These are phyloP conservation scores for Harpagus bidentatus DNA, from an alignment of 2,113 vertebrate genomes.

Conservation along the genomic window DNA sequence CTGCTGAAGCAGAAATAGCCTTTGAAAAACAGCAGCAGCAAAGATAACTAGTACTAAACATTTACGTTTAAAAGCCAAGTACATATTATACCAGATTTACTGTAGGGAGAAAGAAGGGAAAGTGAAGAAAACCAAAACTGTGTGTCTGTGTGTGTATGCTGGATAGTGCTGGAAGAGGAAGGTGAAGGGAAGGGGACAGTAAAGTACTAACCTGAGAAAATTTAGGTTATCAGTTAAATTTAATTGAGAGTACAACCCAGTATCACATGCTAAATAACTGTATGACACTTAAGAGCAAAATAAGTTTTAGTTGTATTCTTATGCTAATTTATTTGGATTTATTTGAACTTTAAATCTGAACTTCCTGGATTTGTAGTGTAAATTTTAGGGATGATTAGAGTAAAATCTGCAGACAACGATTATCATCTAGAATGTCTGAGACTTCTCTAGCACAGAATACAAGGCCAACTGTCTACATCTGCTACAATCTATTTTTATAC, in stretches of 20 bases:
- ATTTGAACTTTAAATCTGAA: background rate
- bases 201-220: rapidly evolving
- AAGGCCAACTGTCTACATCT: background rate
- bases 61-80: background rate
- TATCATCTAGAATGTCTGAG: background rate
- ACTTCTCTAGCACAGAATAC: background rate
- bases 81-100: background rate
- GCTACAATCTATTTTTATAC: background rate
- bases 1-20: background rate
- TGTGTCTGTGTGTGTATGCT: background rate
- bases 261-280: background rate
- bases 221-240: background rate
- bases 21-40: background rate
- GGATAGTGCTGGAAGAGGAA: background rate
- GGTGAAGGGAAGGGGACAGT: background rate
- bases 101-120: background rate
- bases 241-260: background rate
- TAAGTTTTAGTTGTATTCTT: background rate
- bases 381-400: background rate
- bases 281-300: background rate
- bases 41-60: background rate
- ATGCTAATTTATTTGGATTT: background rate
- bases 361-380: background rate
- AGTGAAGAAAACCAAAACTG: background rate
- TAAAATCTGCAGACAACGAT: background rate